phyloP scores from a whole-genome alignment of 2,113 vertebrate species.

The Myodes glareolus region DNA sequence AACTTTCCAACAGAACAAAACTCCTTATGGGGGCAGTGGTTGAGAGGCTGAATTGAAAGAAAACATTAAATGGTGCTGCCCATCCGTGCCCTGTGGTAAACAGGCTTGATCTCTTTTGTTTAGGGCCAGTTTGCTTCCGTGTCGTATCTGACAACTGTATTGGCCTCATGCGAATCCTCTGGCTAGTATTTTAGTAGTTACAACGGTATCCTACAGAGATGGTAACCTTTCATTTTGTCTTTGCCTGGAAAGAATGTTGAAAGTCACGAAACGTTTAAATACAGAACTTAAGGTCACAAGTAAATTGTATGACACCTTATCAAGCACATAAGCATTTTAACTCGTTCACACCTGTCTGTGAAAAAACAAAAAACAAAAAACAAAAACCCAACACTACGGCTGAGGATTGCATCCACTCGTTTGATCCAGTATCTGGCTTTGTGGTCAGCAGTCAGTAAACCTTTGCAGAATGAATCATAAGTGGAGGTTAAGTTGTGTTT shows the following conservation, averaged over 20 bases:
- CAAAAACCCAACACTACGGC: not conserved
- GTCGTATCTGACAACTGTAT: not conserved
- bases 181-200: not conserved
- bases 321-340: not conserved
- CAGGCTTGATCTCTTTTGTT: not conserved
- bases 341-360: not conserved
- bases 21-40: not conserved
- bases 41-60: not conserved
- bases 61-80: not conserved
- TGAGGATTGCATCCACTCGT: not conserved
- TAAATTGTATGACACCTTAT: not conserved
- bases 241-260: not conserved
- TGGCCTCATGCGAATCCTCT: not conserved
- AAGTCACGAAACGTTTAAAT: not conserved
- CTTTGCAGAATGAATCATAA: not conserved
- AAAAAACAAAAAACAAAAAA: constrained; percentile 8
- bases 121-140: not conserved
- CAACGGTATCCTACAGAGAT: not conserved
- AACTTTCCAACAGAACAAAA: not conserved
- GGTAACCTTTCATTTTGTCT: not conserved
- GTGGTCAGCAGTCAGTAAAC: not conserved
- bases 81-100: not conserved
- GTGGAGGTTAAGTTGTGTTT: not conserved
- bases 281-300: not conserved
- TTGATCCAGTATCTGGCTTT: not conserved